A percentile compares a stretch with the other conserved stretches of the same genome.
phyloP scores from a whole-genome alignment of 2,797 vertebrate species.

The Momotus momota region DNA sequence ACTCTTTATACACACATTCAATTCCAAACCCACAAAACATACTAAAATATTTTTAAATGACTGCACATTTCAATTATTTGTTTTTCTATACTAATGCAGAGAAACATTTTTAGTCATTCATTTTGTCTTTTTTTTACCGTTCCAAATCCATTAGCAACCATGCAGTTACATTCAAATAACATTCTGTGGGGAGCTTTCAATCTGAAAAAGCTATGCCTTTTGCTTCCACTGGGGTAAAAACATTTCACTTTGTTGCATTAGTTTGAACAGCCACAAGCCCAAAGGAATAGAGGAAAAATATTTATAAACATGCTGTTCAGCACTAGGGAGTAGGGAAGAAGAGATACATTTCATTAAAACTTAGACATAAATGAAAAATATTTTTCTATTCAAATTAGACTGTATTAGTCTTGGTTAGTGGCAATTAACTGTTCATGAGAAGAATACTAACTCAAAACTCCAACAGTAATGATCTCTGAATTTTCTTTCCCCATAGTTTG shows the following conservation, averaged over 20 bases:
- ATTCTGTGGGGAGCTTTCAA: slow-evolving; percentile 1
- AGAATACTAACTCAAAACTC: background rate
- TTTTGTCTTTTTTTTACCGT: background rate
- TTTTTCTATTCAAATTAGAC: slow-evolving; percentile 26
- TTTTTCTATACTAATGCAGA: background rate
- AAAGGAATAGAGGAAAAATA: slow-evolving; percentile 7
- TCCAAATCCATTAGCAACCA: slow-evolving; percentile 46
- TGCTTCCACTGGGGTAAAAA: slow-evolving; percentile 25
- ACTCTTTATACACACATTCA: background rate
- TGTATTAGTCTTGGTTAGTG: background rate
- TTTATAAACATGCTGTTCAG: background rate
- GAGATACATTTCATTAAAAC: background rate
- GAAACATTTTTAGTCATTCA: slow-evolving; percentile 16
- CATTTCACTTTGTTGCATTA: slow-evolving; percentile 19
- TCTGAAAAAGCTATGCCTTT: background rate
- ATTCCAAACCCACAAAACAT: background rate
- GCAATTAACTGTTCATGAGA: slow-evolving; percentile 9
- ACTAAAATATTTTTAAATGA: background rate
- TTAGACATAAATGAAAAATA: slow-evolving; percentile 3
- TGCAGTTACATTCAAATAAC: slow-evolving; percentile 27
- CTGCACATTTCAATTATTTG: slow-evolving; percentile 17
- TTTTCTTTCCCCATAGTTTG: background rate
- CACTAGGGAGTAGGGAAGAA: background rate
- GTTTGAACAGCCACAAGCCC: background rate
- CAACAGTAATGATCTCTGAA: background rate